Evolutionary conservation across 2,113 vertebrate species (phyloP).

Genomic region (Pangasianodon hypophthalmus): DNA sequence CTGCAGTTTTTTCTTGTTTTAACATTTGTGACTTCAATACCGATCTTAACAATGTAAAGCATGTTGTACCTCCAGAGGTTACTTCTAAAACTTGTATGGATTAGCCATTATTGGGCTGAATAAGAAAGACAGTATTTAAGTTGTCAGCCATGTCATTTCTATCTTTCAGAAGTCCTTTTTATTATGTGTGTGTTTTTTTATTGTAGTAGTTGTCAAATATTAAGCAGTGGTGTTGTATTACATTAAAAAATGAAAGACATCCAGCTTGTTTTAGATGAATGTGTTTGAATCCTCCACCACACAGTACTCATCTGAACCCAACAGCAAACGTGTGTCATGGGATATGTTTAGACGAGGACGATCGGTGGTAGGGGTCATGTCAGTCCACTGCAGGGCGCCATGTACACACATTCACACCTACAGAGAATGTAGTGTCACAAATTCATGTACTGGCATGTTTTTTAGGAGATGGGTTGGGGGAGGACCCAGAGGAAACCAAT

Average conservation of each 20-base stretch:
- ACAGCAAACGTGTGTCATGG: background rate
- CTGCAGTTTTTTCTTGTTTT: slow-evolving; percentile 8
- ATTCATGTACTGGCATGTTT: background rate
- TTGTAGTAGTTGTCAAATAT: slow-evolving; percentile 30
- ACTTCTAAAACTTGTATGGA: slow-evolving; percentile 22
- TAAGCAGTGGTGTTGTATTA: slow-evolving; percentile 40
- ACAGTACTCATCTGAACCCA: background rate
- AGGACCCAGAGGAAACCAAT: background rate
- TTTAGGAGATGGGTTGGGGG: background rate
- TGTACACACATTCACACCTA: background rate
- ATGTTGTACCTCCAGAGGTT: slow-evolving; percentile 12
- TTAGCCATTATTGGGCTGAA: slow-evolving; percentile 1
- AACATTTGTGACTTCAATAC: slow-evolving; percentile 29
- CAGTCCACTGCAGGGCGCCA: background rate
- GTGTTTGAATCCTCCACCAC: background rate
- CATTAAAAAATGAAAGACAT: slow-evolving; percentile 41
- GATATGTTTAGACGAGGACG: background rate
- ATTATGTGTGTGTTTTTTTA: slow-evolving; percentile 30
- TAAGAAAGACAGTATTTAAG: slow-evolving; percentile 21
- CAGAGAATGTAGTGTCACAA: background rate
- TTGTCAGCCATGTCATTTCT: slow-evolving; percentile 13
- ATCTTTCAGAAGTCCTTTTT: slow-evolving; percentile 32
- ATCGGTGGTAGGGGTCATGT: background rate
- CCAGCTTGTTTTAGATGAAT: background rate
- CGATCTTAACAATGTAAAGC: slow-evolving; percentile 15